Evolutionary conservation across 2,113 vertebrate genomes (phyloP), one percentile per base, ranked within the genome.

Genomic region (Entelurus aequoreus): DNA sequence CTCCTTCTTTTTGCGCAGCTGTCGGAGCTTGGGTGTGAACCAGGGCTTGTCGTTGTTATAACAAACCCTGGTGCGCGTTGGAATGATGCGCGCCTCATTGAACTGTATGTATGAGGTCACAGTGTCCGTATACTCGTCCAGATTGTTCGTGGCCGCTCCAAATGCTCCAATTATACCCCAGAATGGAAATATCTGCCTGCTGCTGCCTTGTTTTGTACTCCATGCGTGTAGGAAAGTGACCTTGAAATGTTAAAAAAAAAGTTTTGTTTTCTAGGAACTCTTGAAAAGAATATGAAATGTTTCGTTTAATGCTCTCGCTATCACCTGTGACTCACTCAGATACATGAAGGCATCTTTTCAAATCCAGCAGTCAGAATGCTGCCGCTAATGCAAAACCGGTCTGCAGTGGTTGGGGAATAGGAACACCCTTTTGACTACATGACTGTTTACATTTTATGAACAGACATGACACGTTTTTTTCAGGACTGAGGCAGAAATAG

Each of bases 361-460:
- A 5, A 38, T 48, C 48, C n/a, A 49, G 72, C 62, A 59, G 60
- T 38, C 58, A 74, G 48, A 67, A 72, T 47, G 80, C 82, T 86
- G 66, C 72, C 47, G 79, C 82, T 86, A 85, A 66, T 48, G 16
- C 35, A 70, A 71, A 75, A 66, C 42, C 74, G 5, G 42, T 63
- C 80, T 62, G 65, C 52, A 28, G 65, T 62, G 42, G 62, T 74
- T 76, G 74, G 73, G 80, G 80, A 82, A 83, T 82, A 83, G 81
- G 87, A 81, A 86, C 69, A 63, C 64, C 56, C 28, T 62, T 73
- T 71, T 81, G 79, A 78, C 83, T 67, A 66, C 65, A 55, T 69
- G 74, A 81, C 76, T 90, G 86, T 88, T 88, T 89, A 82, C 76
- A 70, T 87, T 88, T 83, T 87, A 83, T 89, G 84, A 90, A 86